These are phyloP conservation scores for Aegotheles bennettii DNA, from an alignment of 2,113 vertebrate genomes.

Conservation along the genomic window DNA sequence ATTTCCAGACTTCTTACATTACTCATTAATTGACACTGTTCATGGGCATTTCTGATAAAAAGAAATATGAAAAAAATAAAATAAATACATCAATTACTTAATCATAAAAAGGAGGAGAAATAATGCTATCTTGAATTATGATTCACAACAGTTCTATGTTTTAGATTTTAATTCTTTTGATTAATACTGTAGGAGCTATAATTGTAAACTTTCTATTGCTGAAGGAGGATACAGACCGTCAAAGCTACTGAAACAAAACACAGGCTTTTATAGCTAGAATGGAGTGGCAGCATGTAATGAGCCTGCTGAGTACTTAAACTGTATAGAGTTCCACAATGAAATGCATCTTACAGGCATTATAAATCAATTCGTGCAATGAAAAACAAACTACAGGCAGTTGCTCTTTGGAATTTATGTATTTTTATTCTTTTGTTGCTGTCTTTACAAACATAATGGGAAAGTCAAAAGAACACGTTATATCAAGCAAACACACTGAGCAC, in stretches of 20 bases:
- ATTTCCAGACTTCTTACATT: background rate
- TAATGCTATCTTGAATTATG: background rate
- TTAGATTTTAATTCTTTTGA: background rate
- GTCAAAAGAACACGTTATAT: background rate
- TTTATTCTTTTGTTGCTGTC: background rate
- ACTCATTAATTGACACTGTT: background rate
- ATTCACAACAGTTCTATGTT: background rate
- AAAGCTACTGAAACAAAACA: background rate
- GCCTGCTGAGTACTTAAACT: background rate
- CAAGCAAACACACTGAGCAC: background rate
- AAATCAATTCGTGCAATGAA: constrained; percentile 35
- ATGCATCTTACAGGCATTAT: constrained; percentile 11
- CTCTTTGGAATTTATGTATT: background rate
- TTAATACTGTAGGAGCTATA: background rate
- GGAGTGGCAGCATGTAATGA: background rate
- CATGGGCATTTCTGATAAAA: background rate
- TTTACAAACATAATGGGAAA: background rate
- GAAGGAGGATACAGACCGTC: background rate
- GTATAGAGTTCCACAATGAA: background rate
- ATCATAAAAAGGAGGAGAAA: background rate
- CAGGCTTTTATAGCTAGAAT: background rate
- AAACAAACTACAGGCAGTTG: constrained; percentile 13
- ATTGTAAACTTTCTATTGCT: background rate
- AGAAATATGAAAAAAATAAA: background rate
- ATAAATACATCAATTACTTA: background rate